Base-by-base conservation (phyloP, 2,888 invertebrate genomes). In the Lepidochitona cinerea region DNA sequence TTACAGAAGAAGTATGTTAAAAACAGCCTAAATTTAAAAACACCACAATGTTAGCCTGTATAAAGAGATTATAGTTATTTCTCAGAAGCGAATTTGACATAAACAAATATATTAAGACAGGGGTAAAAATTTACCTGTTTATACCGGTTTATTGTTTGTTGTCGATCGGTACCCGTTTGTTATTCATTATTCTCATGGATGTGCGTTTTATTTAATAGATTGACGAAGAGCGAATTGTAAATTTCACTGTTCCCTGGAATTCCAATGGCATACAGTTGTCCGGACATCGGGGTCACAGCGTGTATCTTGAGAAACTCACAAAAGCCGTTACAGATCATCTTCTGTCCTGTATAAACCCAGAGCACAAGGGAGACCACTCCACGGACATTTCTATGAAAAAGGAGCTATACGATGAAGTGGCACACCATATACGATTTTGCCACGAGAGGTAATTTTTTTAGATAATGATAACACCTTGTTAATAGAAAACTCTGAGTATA, bases 381-480 rank as follows among this genome's bases (percentile, higher is more conserved):
- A 71, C 36, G 7, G 68, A 76, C 37, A 72, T 71, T 2, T 53
- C 37, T 29, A 69, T 79, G n/a, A 78, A 75, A 37, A 37, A 72
- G 12, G 35, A 77, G 49, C 76, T 87, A n/a, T 86, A 79, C 73
- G 81, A 81, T 6, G 88, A 88, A 73, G 83, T 88, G 4, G 76
- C 86, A 1, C 80, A 86, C 35, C 89, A 89, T 70, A 86, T 87
- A 26, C 64, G 75, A 6, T 81, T 83, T 73, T 86, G 82, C 70
- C 88, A 88, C 18, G 75, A 84, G 69, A 84, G 85, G 89, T 89
- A 64, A 64, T n/a, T n/a, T n/a, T n/a, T n/a, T n/a, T n/a, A n/a
- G n/a, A n/a, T n/a, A n/a, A n/a, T n/a, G n/a, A n/a, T n/a, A n/a
- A n/a, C n/a, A n/a, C n/a, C n/a, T n/a, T n/a, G n/a, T n/a, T n/a